phyloP scores from a whole-genome alignment of 2,888 invertebrate species.

The Andrena marginata region DNA sequence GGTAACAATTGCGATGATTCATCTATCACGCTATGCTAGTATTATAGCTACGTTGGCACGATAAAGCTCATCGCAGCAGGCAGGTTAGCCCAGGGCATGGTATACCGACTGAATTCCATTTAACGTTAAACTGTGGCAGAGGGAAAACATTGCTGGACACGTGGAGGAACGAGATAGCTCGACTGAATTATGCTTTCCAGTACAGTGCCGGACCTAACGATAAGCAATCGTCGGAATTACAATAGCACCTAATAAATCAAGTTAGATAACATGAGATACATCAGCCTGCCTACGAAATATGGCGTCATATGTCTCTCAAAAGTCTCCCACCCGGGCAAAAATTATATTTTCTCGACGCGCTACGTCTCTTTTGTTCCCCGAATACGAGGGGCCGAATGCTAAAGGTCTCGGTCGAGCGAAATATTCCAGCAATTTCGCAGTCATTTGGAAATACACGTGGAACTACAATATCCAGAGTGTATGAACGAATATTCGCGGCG shows the following conservation, averaged over 20 bases:
- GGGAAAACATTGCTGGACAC: slow-evolving; percentile 49
- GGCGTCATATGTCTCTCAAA: not conserved
- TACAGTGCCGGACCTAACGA: slow-evolving; percentile 39
- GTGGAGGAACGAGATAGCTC: slow-evolving; percentile 49
- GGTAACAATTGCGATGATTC: slow-evolving; percentile 68
- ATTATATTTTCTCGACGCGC: not conserved
- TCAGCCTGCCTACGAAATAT: slow-evolving; percentile 12
- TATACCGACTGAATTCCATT: slow-evolving; percentile 63
- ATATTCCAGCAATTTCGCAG: slow-evolving; percentile 49
- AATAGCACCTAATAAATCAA: slow-evolving; percentile 62
- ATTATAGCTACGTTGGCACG: slow-evolving; percentile 61
- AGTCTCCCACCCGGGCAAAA: slow-evolving; percentile 16
- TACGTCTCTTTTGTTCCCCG: not conserved
- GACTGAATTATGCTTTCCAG: slow-evolving; percentile 63
- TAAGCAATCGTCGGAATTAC: slow-evolving; percentile 63
- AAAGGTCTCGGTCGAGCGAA: slow-evolving; percentile 25
- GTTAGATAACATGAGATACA: slow-evolving; percentile 54
- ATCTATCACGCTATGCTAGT: slow-evolving; percentile 67
- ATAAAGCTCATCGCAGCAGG: slow-evolving; percentile 66
- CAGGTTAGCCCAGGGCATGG: slow-evolving; percentile 45
- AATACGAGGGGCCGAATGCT: not conserved
- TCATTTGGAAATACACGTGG: slow-evolving; percentile 39
- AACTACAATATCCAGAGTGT: slow-evolving; percentile 3
- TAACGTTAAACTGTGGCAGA: slow-evolving; percentile 63
- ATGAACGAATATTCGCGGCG: slow-evolving; percentile 14